Percentiles rank a stretch among this genome's conserved stretches.
These are phyloP conservation scores for Pocillopora verrucosa DNA, from an alignment of 64 coral and sea anemone genomes.

Conservation along the genomic window DNA sequence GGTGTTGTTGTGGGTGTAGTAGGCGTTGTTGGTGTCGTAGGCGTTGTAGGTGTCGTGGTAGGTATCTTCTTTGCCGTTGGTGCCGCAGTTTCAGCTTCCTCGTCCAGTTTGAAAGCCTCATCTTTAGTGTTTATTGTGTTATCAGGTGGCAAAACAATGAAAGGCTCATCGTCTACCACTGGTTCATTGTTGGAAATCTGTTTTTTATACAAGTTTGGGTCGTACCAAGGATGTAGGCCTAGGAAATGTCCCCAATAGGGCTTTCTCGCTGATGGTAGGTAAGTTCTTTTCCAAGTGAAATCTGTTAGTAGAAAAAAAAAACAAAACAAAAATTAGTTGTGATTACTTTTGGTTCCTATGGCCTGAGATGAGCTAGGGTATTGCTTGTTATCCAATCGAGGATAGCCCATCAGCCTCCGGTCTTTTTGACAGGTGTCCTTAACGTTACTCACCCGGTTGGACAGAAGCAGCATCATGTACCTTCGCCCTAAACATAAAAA, in stretches of 20 bases:
- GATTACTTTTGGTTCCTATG: too few species aligned
- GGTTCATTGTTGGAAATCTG: conserved; percentile 30
- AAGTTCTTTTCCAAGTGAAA: conserved; percentile 1
- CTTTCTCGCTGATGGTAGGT: neutral
- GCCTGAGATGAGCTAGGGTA: too few species aligned
- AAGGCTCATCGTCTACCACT: conserved; percentile 17
- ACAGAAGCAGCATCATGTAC: too few species aligned
- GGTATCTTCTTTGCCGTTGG: neutral
- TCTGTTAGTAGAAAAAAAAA: neutral
- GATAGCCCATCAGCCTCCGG: too few species aligned
- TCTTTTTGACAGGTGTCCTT: too few species aligned
- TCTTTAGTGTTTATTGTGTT: conserved; percentile 30
- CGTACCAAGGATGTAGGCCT: neutral
- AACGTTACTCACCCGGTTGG: too few species aligned
- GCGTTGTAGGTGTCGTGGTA: neutral
- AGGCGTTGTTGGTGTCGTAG: neutral
- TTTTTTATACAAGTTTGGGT: conserved; percentile 8
- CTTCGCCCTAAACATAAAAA: too few species aligned
- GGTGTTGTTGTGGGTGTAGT: neutral
- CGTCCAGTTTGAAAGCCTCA: conserved; percentile 20
- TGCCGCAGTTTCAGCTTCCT: neutral
- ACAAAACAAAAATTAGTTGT: neutral
- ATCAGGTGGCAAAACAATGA: conserved; percentile 29
- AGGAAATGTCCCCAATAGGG: neutral
- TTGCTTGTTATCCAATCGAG: too few species aligned